These are phyloP conservation scores for Centrocercus urophasianus DNA, from an alignment of 2,113 vertebrate species.

Conservation along the genomic window DNA sequence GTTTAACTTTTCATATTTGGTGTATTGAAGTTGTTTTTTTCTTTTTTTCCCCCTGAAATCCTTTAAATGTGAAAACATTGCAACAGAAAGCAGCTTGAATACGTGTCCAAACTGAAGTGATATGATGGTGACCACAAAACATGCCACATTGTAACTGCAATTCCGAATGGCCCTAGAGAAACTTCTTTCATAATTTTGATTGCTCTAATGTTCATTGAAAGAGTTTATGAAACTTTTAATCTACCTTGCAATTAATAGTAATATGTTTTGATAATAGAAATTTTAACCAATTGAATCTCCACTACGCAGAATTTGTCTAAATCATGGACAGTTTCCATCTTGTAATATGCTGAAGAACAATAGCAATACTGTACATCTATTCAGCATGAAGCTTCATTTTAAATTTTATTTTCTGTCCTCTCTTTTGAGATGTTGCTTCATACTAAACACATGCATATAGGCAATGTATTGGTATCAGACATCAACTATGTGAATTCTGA, in stretches of 20 bases:
- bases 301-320: neutral
- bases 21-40: neutral
- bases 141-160: neutral
- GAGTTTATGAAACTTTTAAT: neutral
- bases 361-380: neutral
- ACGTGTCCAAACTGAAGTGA: neutral
- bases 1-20: conserved; percentile 55
- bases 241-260: neutral
- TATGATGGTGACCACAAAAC: neutral
- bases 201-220: neutral
- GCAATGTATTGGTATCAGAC: conserved; percentile 68
- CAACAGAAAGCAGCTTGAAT: neutral
- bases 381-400: neutral
- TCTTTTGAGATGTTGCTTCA: conserved; percentile 10
- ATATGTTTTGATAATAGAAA: neutral
- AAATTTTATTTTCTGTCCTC: conserved; percentile 13
- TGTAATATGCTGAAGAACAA: neutral
- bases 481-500: conserved; percentile 77
- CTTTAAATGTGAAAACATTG: neutral
- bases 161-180: neutral
- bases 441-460: neutral
- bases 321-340: neutral
- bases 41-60: neutral
- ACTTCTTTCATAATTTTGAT: neutral
- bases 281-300: neutral